Base-by-base conservation (phyloP, 1,140 invertebrate genomes). In the Metaphire vulgaris region DNA sequence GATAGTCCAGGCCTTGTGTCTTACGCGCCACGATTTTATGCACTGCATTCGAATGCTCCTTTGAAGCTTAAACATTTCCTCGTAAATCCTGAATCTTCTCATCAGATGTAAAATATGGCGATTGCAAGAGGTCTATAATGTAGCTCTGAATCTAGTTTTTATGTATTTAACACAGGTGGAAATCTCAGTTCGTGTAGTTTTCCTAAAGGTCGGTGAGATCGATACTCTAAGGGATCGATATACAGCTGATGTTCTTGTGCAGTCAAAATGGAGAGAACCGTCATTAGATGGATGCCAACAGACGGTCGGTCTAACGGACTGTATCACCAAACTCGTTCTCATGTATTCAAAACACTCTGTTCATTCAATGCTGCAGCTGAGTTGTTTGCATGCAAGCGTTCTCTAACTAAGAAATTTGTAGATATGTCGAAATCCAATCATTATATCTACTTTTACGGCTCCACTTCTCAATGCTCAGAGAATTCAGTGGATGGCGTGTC, bases 141-240 rank as follows among this genome's bases (percentile, higher is more conserved):
- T n/a, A n/a, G n/a, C n/a, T n/a, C n/a, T n/a, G n/a, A n/a, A n/a
- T n/a, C n/a, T n/a, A n/a, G n/a, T n/a, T n/a, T n/a, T n/a, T n/a
- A n/a, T n/a, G n/a, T n/a, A n/a, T n/a, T 56, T 56, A 21, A 56
- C 41, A 21, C 77, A 82, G 81, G 74, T 74, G 56, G 73, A 79
- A 65, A 26, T 71, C 12, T 72, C 41, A 69, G 68, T 76, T 28
- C 64, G 32, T 34, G 64, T 71, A 2, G 41, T 67, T 29, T 78
- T 56, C 33, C 1, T 28, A 21, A 76, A 81, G 72, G 75, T 74
- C 74, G 80, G 79, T 74, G 77, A 78, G 41, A 86, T 86, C 64
- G 85, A 86, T 77, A 86, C 85, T 1, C 77, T 86, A 0, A 84
- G 84, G 73, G 85, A 86, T 79, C 82, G 84, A 68, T 86, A 83